phyloP scores from a whole-genome alignment of 2,888 invertebrate genomes.

The Lamellibrachia columna region DNA sequence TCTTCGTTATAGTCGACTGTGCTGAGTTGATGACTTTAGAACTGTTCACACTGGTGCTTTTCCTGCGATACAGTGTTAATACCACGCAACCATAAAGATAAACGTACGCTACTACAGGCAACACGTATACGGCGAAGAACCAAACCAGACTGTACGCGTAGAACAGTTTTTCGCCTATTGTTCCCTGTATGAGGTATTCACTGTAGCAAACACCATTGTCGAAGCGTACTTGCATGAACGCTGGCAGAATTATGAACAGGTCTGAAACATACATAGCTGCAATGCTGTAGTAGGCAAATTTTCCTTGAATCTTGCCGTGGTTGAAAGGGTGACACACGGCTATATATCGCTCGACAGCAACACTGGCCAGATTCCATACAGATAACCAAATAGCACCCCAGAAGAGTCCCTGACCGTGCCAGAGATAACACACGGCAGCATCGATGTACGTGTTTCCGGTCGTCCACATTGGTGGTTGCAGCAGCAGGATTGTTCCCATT shows the following conservation, averaged over 20 bases:
- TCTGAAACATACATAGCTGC: neutral
- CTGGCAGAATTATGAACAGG: neutral
- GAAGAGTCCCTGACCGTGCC: constrained; percentile 41
- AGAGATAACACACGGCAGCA: constrained; percentile 34
- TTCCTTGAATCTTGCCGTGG: neutral
- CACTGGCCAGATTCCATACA: constrained; percentile 36
- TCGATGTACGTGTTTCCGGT: constrained; percentile 33
- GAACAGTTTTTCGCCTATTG: neutral
- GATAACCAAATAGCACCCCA: constrained; percentile 39
- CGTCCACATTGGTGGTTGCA: constrained; percentile 40
- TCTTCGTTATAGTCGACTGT: constrained; percentile 19
- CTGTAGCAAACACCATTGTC: neutral
- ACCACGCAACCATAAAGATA: constrained; percentile 20
- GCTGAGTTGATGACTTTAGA: neutral
- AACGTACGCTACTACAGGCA: neutral
- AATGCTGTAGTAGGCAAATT: neutral
- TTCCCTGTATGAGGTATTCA: neutral
- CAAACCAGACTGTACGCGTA: neutral
- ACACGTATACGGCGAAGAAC: neutral
- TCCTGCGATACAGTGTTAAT: neutral
- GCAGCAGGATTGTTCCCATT: constrained; percentile 32
- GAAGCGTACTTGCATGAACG: neutral
- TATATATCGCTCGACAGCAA: constrained; percentile 37
- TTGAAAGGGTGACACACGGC: constrained; percentile 32
- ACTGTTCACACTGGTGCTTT: neutral